Evolutionary conservation across 2,797 vertebrate genomes (phyloP).

Genomic region (Micropoecilia bifurca): DNA sequence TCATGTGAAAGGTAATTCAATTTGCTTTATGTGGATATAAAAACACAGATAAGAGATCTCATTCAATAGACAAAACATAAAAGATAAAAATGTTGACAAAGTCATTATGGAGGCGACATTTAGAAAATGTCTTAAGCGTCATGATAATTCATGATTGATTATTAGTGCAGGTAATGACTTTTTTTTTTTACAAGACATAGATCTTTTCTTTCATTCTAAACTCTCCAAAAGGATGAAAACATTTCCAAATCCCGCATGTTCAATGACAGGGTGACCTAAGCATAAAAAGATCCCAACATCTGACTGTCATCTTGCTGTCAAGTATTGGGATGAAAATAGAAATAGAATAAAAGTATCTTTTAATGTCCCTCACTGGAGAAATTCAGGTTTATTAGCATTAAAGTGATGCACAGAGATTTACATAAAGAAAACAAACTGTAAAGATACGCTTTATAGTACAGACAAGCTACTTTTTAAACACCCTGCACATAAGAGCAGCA

Average conservation of each 20-base stretch:
- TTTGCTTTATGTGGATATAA: background rate
- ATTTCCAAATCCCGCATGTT: too few species aligned
- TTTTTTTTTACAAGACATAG: background rate
- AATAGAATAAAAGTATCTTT: background rate
- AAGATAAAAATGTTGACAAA: background rate
- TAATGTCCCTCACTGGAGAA: too few species aligned
- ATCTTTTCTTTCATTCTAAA: background rate
- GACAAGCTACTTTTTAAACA: background rate
- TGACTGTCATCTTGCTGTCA: background rate
- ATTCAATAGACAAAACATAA: background rate
- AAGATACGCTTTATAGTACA: background rate
- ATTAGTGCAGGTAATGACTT: background rate
- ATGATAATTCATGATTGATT: background rate
- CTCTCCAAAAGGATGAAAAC: background rate
- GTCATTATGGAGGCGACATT: background rate
- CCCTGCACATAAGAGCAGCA: background rate
- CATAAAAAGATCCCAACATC: background rate
- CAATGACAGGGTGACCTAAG: background rate
- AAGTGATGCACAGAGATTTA: background rate
- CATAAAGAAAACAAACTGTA: background rate
- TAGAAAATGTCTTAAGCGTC: background rate
- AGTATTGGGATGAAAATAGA: background rate
- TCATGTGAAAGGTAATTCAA: background rate
- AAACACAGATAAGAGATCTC: background rate
- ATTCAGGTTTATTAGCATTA: background rate